A percentile compares a stretch with the other conserved stretches of the same genome.
Conservation (phyloP, 2,888 invertebrate genomes). For the Spodoptera picta region DNA sequence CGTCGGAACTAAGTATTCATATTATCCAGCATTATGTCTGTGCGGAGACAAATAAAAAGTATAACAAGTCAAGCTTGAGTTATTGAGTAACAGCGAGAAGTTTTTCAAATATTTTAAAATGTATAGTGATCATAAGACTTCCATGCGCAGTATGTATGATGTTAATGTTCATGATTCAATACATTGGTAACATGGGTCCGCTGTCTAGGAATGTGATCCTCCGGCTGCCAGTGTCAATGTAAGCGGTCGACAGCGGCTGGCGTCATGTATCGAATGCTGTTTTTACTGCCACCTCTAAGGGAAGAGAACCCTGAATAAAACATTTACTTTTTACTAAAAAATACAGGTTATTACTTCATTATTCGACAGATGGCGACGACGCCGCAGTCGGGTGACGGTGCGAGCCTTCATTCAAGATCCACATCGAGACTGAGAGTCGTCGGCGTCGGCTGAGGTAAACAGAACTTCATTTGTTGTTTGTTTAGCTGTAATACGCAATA, state of each 20-base stretch:
- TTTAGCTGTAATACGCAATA: slow-evolving; percentile 28
- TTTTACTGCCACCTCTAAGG: slow-evolving; percentile 32
- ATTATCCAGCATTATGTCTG: slow-evolving; percentile 3
- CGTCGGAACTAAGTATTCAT: slow-evolving; percentile 20
- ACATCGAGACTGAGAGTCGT: not conserved
- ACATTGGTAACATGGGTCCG: not conserved
- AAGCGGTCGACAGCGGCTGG: not conserved
- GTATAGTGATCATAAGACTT: slow-evolving; percentile 2
- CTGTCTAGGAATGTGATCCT: slow-evolving; percentile 7
- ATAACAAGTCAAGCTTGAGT: slow-evolving; percentile 2
- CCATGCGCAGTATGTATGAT: not conserved
- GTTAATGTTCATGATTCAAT: slow-evolving; percentile 4
- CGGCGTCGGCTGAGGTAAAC: slow-evolving; percentile 35
- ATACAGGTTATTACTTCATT: slow-evolving; percentile 49
- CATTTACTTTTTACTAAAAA: slow-evolving; percentile 48
- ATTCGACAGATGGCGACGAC: slow-evolving; percentile 49
- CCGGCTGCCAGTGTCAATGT: not conserved
- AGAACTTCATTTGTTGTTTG: slow-evolving; percentile 19
- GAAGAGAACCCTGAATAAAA: slow-evolving; percentile 43
- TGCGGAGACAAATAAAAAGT: slow-evolving; percentile 5
- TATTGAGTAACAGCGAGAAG: not conserved
- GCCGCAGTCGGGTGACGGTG: slow-evolving; percentile 1
- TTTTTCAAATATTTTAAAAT: slow-evolving; percentile 14
- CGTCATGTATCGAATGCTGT: slow-evolving; percentile 23
- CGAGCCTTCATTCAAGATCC: slow-evolving; percentile 1